Evolutionary conservation across 2,797 vertebrate species (phyloP), one percentile per base, ranked within the genome.

Genomic region (Oryzias dopingdopingensis): DNA sequence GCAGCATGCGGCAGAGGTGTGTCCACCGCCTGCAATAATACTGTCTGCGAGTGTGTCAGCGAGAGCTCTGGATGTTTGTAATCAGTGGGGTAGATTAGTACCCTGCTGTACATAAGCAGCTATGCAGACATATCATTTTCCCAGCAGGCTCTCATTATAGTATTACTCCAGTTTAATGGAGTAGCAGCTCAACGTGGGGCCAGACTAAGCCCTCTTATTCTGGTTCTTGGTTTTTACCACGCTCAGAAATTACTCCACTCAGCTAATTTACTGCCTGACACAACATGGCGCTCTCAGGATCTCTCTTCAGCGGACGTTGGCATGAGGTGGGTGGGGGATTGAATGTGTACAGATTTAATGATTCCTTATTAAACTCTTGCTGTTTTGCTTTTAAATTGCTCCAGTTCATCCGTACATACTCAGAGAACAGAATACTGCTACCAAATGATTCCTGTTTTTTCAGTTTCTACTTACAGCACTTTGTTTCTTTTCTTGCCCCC

Each of bases 81-180:
- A 90, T 88, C 84, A 86, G 76, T 88, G 82, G 63, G 79, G 84
- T 80, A 90, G 88, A 92, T 93, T 90, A 88, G 87, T 90, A 89
- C 83, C 81, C 83, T 89, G 70, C 62, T 74, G 83, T 86, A 72
- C 72, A 73, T 82, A 80, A 86, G 86, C 72, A 79, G 84, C 79
- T 66, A 74, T 76, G 61, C 64, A 91, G 82, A 82, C 83, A 42
- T 91, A 84, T 90, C 52, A 92, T 92, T 91, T 91, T 86, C 88
- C 75, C 86, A 85, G 85, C 86, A 86, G 83, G 86, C 84, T 89
- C 77, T 91, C 84, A 91, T 91, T 92, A 89, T 72, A 64, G 74
- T 62, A 60, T 76, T 82, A 79, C 82, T 79, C 78, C 49, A 59
- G 69, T 90, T 86, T 86, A 86, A 82, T 83, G 80, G 82, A 74